These are phyloP conservation scores for Cephalopachus bancanus DNA, from an alignment of 2,797 vertebrate genomes.

Conservation along the genomic window DNA sequence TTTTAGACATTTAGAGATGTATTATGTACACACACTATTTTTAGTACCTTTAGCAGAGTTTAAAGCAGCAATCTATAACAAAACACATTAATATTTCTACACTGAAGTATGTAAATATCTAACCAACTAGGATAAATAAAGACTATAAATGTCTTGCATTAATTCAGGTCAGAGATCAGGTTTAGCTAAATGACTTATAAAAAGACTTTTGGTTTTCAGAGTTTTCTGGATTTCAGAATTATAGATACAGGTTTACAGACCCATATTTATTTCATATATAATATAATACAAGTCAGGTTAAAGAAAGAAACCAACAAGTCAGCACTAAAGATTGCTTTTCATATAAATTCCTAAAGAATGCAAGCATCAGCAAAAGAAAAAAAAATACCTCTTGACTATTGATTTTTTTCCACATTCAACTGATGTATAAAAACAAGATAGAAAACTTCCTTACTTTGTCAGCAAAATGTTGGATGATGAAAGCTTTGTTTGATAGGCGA, in stretches of 20 bases:
- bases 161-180: constrained; percentile 42
- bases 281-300: constrained; percentile 39
- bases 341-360: constrained; percentile 5
- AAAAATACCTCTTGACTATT: not conserved
- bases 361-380: constrained; percentile 23
- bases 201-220: constrained; percentile 49
- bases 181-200: constrained; percentile 43
- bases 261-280: constrained; percentile 58
- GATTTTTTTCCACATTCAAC: constrained; percentile 26
- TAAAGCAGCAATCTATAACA: not conserved
- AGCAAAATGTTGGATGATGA: constrained; percentile 99
- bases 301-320: constrained; percentile 51
- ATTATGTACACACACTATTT: not conserved
- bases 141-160: not conserved
- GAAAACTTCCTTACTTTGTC: constrained; percentile 94
- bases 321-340: constrained; percentile 1
- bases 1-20: not conserved
- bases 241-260: not conserved
- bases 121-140: constrained; percentile 39
- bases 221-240: constrained; percentile 57
- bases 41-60: not conserved
- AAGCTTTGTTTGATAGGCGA: constrained; percentile 98
- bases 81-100: constrained; percentile 33
- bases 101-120: constrained; percentile 22
- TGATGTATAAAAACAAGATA: constrained; percentile 39